Conservation (phyloP, 2,797 vertebrate genomes). For the Distichodus sexfasciatus region DNA sequence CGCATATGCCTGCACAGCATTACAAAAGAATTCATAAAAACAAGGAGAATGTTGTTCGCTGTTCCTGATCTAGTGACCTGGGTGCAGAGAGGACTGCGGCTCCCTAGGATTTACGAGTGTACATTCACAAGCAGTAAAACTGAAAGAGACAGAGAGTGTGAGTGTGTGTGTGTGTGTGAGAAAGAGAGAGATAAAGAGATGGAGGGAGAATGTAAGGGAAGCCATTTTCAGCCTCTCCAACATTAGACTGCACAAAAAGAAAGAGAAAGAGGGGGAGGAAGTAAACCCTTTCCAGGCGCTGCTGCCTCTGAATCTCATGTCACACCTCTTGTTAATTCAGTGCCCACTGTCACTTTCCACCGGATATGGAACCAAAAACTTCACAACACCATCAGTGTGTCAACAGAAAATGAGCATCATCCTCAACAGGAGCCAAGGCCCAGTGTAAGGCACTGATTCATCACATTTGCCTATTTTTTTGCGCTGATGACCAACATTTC, state of each 20-base stretch:
- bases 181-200: background rate
- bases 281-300: background rate
- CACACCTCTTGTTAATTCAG: background rate
- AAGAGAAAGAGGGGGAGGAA: background rate
- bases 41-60: conserved; percentile 19
- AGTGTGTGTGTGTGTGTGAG: no score
- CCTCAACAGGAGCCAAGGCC: background rate
- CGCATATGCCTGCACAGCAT: background rate
- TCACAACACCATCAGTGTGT: background rate
- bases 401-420: background rate
- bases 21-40: background rate
- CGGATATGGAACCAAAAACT: background rate
- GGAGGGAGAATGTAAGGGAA: no score
- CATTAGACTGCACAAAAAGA: conserved; percentile 24
- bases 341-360: conserved; percentile 37
- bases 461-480: conserved; percentile 31
- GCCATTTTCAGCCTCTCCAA: no score
- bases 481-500: conserved; percentile 42
- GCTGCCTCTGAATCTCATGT: background rate
- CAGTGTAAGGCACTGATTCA: conserved; percentile 26
- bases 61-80: conserved; percentile 32
- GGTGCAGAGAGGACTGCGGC: conserved; percentile 8
- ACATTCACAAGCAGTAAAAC: conserved; percentile 34
- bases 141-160: no score
- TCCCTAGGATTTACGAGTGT: conserved; percentile 33